Conservation (phyloP, 1,140 invertebrate species). For the Phocides pigmalion region DNA sequence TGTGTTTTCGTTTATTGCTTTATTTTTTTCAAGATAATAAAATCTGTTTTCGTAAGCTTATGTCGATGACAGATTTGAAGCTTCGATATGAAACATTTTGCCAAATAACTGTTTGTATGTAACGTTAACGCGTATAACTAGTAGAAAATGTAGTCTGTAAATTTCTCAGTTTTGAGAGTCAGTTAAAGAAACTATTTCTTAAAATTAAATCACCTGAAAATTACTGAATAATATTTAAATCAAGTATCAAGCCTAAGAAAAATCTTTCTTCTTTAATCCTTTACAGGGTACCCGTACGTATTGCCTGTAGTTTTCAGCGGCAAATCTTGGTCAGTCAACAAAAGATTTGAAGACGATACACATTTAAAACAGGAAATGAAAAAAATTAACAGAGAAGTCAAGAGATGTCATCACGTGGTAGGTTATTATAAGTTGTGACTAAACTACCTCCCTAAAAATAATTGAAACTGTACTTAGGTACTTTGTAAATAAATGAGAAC, state of each 20-base stretch:
- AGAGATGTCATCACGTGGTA: slow-evolving; percentile 51
- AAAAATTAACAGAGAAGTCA: slow-evolving; percentile 56
- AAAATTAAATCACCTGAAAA: no score
- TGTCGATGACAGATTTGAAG: neutral
- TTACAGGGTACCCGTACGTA: slow-evolving; percentile 58
- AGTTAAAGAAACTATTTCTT: no score
- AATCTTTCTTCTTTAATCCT: neutral
- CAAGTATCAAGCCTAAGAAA: no score
- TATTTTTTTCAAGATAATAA: slow-evolving; percentile 11
- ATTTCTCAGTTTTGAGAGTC: no score
- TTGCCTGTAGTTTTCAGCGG: slow-evolving; percentile 54
- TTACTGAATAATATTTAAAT: no score
- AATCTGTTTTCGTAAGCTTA: neutral
- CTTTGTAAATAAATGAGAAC: no score
- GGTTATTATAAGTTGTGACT: neutral
- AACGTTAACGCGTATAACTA: no score
- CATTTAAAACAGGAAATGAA: slow-evolving; percentile 64
- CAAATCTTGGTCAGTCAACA: slow-evolving; percentile 53
- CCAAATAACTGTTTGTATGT: no score
- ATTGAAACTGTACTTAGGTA: no score
- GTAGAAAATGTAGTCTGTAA: no score
- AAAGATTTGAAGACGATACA: slow-evolving; percentile 46
- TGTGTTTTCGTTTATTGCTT: neutral
- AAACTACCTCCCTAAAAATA: no score
- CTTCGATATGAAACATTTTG: neutral